Base-by-base conservation (phyloP, 1,140 invertebrate genomes). In the Pachyrhynchus sulphureomaculatus region DNA sequence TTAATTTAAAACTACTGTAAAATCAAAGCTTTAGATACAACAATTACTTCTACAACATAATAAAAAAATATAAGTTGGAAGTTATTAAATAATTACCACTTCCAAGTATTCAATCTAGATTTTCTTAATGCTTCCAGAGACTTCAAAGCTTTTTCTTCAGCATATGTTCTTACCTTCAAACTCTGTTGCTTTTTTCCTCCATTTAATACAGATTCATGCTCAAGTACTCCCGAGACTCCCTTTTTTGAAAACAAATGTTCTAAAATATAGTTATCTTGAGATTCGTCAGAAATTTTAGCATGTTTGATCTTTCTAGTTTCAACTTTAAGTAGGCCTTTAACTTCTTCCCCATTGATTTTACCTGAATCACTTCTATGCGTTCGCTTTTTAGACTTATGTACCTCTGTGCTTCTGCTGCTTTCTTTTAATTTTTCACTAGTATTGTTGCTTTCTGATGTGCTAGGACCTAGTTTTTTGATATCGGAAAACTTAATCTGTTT, bases 211-310 rank as follows among this genome's bases (percentile, higher is more conserved):
- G 81, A 75, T 72, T 84, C 82, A 70, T 84, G 82, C 55, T 83
- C 77, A 41, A 84, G 75, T 13, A 81, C 82, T 71, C 76, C 81
- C 60, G 82, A 81, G 36, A 84, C 80, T 53, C 77, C 73, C 64
- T 74, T 79, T 70, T 81, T 83, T 36, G 79, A 76, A 77, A 84
- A 83, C 24, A 84, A 70, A 74, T 83, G 82, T 59, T 77, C 79
- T 65, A 84, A 74, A 44, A 84, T 79, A 74, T 82, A 83, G 70
- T 82, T 76, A 77, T 83, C 81, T 73, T 82, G 73, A 18, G 44
- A 49, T 57, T 66, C 32, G 21, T 48, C 64, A 12, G 6, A 34
- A 17, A 23, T 55, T 18, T 68, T 59, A 45, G 26, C 29, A 33
- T 21, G 62, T 54, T 54, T 63, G 48, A 17, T 39, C 45, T 71